These are phyloP conservation scores for Syngnathoides biaculeatus DNA, from an alignment of 2,113 vertebrate species.

Conservation along the genomic window DNA sequence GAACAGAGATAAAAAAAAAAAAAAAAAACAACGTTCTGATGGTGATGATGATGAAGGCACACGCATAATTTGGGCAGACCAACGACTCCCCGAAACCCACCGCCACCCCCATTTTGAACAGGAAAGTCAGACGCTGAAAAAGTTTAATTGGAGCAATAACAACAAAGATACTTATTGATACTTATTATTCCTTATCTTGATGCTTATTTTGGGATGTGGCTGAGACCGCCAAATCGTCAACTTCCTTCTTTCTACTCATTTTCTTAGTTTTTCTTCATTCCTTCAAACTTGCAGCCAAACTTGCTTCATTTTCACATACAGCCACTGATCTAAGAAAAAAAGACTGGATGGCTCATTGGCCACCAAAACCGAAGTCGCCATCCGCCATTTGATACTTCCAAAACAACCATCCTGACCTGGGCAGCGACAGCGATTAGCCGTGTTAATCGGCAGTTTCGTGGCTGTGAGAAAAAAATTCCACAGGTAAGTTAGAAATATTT, in stretches of 20 bases:
- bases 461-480: too few species aligned
- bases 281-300: too few species aligned
- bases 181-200: constrained; percentile 18
- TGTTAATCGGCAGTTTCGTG: too few species aligned
- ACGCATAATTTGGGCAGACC: constrained; percentile 19
- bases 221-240: background rate
- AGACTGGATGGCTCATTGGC: too few species aligned
- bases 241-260: background rate
- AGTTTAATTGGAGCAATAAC: constrained; percentile 19
- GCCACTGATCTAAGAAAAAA: too few species aligned
- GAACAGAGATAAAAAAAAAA: constrained; percentile 65
- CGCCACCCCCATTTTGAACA: background rate
- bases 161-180: too few species aligned
- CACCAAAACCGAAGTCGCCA: too few species aligned
- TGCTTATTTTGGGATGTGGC: constrained; percentile 29
- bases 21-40: constrained; percentile 56
- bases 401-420: too few species aligned
- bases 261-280: background rate
- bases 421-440: too few species aligned
- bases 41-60: constrained; percentile 58
- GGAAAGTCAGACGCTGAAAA: background rate
- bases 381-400: too few species aligned
- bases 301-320: too few species aligned
- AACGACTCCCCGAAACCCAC: background rate
- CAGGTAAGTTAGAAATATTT: too few species aligned